Percentiles rank a stretch among this genome's conserved stretches.
These are phyloP conservation scores for Pegoplata infirma DNA, from an alignment of 2,888 invertebrate genomes.

Conservation along the genomic window DNA sequence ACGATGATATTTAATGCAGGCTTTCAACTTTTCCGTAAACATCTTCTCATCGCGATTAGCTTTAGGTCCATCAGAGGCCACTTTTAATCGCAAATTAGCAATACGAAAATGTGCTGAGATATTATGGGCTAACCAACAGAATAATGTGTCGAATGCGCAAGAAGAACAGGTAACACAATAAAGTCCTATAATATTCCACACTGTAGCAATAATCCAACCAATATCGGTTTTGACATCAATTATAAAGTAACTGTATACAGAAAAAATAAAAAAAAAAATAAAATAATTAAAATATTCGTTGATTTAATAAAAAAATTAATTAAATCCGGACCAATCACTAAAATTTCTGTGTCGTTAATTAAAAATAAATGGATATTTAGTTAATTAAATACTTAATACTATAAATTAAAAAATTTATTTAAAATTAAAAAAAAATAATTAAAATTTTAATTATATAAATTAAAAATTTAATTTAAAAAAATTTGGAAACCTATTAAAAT, in stretches of 20 bases:
- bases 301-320: no score
- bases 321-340: no score
- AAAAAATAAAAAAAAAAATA: no score
- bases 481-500: no score
- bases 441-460: conserved; percentile 51
- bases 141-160: conserved; percentile 42
- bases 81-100: conserved; percentile 25
- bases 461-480: no score
- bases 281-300: no score
- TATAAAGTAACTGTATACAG: conserved; percentile 26
- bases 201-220: conserved; percentile 18
- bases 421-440: no score
- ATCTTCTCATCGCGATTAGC: neutral
- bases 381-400: no score
- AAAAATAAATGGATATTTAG: no score
- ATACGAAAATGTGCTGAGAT: conserved; percentile 50
- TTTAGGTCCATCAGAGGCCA: neutral
- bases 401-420: no score
- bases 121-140: conserved; percentile 53
- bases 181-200: conserved; percentile 23
- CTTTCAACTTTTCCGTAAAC: conserved; percentile 2
- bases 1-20: conserved; percentile 45
- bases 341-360: no score
- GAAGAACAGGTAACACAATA: conserved; percentile 32
- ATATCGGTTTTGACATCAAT: neutral